Evolutionary conservation across 2,113 vertebrate species (phyloP), one percentile per base, ranked within the genome.

Genomic region (Pelmatolapia mariae): DNA sequence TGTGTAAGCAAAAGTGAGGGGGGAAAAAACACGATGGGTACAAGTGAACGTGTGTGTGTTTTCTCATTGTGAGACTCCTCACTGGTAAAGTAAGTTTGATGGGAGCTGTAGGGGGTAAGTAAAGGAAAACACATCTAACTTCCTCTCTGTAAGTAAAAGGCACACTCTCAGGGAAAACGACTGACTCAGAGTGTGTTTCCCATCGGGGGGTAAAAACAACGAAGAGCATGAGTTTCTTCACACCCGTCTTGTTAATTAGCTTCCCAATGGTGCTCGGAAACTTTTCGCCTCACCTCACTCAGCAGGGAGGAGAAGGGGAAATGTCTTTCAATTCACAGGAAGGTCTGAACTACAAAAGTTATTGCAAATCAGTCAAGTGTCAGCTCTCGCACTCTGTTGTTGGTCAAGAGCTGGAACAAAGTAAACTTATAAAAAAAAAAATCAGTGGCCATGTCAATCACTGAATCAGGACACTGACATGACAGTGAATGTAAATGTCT

Each of bases 151-250:
- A 86, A 93, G 92, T 91, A 86, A 91, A 85, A 94, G 87, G 56
- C 89, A 83, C 81, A 66, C 86, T 89, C 31, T 88, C 87, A 13
- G 52, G 47, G 61, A 61, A 61, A 89, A 59, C 57, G 10, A 93
- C 16, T 85, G 87, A 91, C 87, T 89, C 87, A 81, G 82, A 85
- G 86, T 87, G 90, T 91, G 89, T 94, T 90, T 91, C 93, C 84
- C 93, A 26, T 89, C 88, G 24, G 94, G 95, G 91, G 93, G 94
- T 92, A 93, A 94, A 94, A 94, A 95, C 90, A 95, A 94, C 93
- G 45, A 10, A 85, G 89, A 84, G 88, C 86, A 81, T 1, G 91
- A 89, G 87, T 93, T 91, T 86, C 84, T 95, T 92, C 86, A 87
- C 92, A 93, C 87, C 89, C 88, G 9, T 76, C 81, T 84, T 52